Evolutionary conservation across 2,888 invertebrate genomes (phyloP), one percentile per base, ranked within the genome.

Genomic region (Drosophila eohydei): DNA sequence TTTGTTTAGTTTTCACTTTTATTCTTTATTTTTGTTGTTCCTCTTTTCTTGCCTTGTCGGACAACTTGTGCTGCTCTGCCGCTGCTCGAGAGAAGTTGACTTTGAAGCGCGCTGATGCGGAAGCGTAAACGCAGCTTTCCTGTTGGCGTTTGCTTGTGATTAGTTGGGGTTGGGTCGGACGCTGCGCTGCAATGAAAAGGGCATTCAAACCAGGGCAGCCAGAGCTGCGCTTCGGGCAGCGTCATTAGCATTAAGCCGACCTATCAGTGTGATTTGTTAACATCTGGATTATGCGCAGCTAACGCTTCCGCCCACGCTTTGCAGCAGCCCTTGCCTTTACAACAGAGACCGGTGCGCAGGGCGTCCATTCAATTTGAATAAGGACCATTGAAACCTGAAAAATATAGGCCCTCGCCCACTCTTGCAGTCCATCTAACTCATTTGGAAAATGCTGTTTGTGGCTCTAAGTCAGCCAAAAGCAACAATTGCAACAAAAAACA

Each of bases 1-100:
- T 82, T 85, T 83, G 75, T 67, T 70, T 71, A 65, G 85, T 66
- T 82, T 34, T 43, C 16, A 14, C 54, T n/a, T 38, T 38, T 41
- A 5, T 14, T 48, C 16, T 34, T 16, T 12, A 12, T 50, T 38
- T 64, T 52, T 68, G 51, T 59, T 54, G n/a, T 48, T 32, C n/a
- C 3, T 46, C 28, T n/a, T 30, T n/a, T 2, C 46, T 14, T 44
- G 52, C 57, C 57, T 66, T 71, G 57, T 51, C 9, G 38, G 36
- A 34, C 44, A 68, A 59, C 52, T 72, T 65, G 65, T 3, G 48
- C 46, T 50, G 52, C 66, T 58, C 68, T 57, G n/a, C 30, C 48
- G 21, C 46, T 9, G 52, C 61, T 62, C 55, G 50, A 43, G 46
- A 50, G 62, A 70, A 71, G 43, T 60, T 26, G 34, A 65, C 60